A percentile compares a stretch with the other conserved stretches of the same genome.
These are phyloP conservation scores for Actinernus sp. DNA, from an alignment of 92 coral and sea anemone genomes.

Conservation along the genomic window DNA sequence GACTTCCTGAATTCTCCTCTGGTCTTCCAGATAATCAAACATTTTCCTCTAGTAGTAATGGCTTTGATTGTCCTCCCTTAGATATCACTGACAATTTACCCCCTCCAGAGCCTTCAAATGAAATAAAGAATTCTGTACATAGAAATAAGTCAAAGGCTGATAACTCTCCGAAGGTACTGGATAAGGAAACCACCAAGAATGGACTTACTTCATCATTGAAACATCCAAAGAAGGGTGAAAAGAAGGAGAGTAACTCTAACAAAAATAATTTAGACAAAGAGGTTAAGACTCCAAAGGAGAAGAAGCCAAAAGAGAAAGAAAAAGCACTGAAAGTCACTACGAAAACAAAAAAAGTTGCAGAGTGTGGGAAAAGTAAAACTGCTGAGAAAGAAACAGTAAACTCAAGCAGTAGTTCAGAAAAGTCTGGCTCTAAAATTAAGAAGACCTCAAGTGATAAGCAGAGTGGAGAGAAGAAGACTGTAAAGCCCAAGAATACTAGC, in stretches of 20 bases:
- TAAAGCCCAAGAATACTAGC: constrained; percentile 14
- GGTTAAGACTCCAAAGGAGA: constrained; percentile 19
- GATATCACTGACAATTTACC: neutral
- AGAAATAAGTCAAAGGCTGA: neutral
- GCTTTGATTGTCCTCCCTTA: neutral
- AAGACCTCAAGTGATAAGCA: constrained; percentile 21
- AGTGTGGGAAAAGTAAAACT: constrained; percentile 25
- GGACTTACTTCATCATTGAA: neutral
- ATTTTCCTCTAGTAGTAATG: neutral
- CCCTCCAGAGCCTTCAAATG: neutral
- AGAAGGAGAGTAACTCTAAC: neutral
- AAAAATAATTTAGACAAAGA: constrained; percentile 18
- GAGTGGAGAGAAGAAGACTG: constrained; percentile 20
- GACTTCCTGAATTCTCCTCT: constrained; percentile 11
- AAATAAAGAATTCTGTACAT: neutral
- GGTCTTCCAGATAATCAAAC: neutral
- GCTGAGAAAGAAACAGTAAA: constrained; percentile 50
- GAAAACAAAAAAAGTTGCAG: constrained; percentile 26
- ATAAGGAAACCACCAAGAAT: constrained; percentile 7
- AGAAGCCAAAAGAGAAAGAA: constrained; percentile 31
- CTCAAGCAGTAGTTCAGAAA: constrained; percentile 6
- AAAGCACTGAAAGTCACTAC: constrained; percentile 26
- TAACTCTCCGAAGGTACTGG: constrained; percentile 13
- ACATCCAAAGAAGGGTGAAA: constrained; percentile 1
- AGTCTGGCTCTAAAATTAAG: constrained; percentile 27